phyloP scores from a whole-genome alignment of 1,140 invertebrate species.

The Aphelenchoides avenae region DNA sequence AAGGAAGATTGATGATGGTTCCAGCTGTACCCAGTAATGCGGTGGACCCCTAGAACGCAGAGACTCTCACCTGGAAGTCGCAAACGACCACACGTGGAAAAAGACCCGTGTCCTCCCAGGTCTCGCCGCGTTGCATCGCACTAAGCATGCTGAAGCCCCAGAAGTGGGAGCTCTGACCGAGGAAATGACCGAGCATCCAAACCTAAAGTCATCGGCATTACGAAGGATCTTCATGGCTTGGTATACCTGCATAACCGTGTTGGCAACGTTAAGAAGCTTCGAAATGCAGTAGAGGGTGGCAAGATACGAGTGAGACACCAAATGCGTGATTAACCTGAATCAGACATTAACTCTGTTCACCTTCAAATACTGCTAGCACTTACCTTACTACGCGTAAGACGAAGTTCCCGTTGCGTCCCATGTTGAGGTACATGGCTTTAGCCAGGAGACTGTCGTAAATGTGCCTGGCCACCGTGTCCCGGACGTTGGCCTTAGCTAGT shows the following conservation, averaged over 20 bases:
- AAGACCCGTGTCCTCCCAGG: conserved; percentile 42
- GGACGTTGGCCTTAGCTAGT: conserved; percentile 1
- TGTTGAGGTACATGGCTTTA: conserved; percentile 12
- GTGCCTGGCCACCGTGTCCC: conserved; percentile 11
- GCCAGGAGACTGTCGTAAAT: conserved; percentile 11
- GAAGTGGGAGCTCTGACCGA: conserved; percentile 19
- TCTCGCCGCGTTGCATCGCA: conserved; percentile 19
- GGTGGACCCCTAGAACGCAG: background rate
- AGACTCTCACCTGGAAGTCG: conserved; percentile 45
- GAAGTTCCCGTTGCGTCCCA: conserved; percentile 2
- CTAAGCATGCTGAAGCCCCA: conserved; percentile 28
- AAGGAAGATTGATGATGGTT: background rate
- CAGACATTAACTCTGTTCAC: conserved; percentile 6
- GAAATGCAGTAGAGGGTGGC: conserved; percentile 32
- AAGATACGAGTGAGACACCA: conserved; percentile 9
- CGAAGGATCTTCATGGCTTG: background rate
- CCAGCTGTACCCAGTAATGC: background rate
- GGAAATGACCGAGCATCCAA: conserved; percentile 22
- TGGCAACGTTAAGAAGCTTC: conserved; percentile 36
- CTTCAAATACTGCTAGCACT: conserved; percentile 2
- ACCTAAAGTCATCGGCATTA: conserved; percentile 12
- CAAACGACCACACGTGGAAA: conserved; percentile 52
- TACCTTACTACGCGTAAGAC: background rate
- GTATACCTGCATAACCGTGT: conserved; percentile 24
- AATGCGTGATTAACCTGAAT: conserved; percentile 12